phyloP scores from a whole-genome alignment of 1,140 invertebrate genomes.

The Ridgeia piscesae region DNA sequence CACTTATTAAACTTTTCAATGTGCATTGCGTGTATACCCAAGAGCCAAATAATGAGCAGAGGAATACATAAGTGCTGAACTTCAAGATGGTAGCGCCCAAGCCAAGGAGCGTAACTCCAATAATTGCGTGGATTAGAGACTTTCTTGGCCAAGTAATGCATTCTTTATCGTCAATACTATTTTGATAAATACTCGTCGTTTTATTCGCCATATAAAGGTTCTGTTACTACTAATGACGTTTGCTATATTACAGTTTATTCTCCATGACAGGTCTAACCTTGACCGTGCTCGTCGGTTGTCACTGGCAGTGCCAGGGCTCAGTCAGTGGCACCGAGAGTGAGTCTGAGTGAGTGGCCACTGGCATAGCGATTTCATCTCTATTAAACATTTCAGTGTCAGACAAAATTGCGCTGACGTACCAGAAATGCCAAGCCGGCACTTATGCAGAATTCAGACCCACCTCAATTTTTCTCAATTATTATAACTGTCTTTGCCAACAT shows the following conservation, averaged over 20 bases:
- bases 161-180: not conserved
- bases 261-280: not conserved
- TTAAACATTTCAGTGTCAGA: too few relatives aligned
- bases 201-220: not conserved
- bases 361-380: too few relatives aligned
- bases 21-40: not conserved
- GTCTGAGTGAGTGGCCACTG: not conserved
- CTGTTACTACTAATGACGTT: not conserved
- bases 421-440: too few relatives aligned
- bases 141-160: not conserved
- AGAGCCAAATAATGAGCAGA: not conserved
- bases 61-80: not conserved
- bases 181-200: not conserved
- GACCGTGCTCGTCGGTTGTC: not conserved
- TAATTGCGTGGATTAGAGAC: not conserved
- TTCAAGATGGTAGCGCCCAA: constrained; percentile 3
- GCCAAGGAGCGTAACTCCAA: not conserved
- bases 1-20: not conserved
- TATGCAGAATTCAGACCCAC: too few relatives aligned
- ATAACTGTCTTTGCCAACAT: too few relatives aligned
- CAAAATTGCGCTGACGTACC: too few relatives aligned
- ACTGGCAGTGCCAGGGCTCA: too few relatives aligned
- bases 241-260: not conserved
- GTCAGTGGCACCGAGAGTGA: not conserved
- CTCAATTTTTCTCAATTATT: too few relatives aligned